These are phyloP conservation scores for Saturnia pavonia DNA, from an alignment of 2,888 invertebrate species.

Conservation along the genomic window DNA sequence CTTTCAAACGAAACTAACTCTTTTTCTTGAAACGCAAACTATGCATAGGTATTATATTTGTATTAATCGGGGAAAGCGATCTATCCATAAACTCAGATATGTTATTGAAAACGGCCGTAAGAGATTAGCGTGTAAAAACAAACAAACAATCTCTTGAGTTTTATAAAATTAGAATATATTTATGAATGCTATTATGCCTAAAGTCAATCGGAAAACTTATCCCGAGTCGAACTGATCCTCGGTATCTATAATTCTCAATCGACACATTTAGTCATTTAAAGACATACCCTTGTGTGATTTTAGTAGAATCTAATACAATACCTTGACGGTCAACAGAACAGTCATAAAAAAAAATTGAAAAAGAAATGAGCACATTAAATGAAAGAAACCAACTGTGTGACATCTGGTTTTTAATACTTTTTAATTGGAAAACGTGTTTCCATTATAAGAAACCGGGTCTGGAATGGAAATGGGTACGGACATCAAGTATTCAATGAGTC, in stretches of 20 bases:
- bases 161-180: too few species aligned
- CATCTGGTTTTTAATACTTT: conserved; percentile 35
- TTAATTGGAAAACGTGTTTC: conserved; percentile 42
- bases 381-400: conserved; percentile 24
- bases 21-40: too few species aligned
- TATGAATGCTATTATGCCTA: too few species aligned
- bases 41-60: too few species aligned
- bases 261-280: too few species aligned
- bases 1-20: too few species aligned
- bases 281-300: not conserved
- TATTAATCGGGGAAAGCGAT: too few species aligned
- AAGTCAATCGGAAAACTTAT: not conserved
- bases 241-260: not conserved
- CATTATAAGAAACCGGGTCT: conserved; percentile 23
- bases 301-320: not conserved
- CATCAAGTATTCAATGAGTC: conserved; percentile 5
- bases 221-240: not conserved
- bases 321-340: conserved; percentile 1
- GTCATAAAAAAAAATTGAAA: conserved; percentile 5
- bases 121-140: too few species aligned
- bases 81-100: too few species aligned
- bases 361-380: not conserved
- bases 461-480: conserved; percentile 15
- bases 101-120: too few species aligned
- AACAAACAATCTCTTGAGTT: too few species aligned